phyloP scores from a whole-genome alignment of 2,888 invertebrate species.

The Drosophila anceps region DNA sequence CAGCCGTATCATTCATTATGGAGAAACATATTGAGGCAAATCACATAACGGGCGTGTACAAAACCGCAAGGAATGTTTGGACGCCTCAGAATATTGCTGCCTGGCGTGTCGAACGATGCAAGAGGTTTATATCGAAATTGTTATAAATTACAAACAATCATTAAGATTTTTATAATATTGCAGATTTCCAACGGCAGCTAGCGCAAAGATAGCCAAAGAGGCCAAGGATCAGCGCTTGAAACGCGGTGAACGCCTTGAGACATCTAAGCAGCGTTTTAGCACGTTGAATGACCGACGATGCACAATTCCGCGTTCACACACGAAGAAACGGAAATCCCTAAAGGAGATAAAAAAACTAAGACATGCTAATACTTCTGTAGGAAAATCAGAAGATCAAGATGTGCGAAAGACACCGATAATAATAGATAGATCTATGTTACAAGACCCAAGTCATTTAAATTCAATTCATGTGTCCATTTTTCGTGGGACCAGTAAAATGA shows the following conservation, averaged over 20 bases:
- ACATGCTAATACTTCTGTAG: neutral
- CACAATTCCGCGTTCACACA: conserved; percentile 34
- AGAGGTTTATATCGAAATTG: conserved; percentile 84
- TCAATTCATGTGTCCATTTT: conserved; percentile 58
- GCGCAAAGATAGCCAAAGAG: conserved; percentile 88
- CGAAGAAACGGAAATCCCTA: conserved; percentile 16
- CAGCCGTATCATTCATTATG: conserved; percentile 87
- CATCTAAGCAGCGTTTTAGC: conserved; percentile 84
- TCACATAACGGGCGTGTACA: conserved; percentile 93
- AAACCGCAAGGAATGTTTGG: conserved; percentile 90
- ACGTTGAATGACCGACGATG: conserved; percentile 84
- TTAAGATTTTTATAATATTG: neutral
- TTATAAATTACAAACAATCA: neutral
- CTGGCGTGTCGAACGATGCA: conserved; percentile 93
- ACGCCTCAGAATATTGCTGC: conserved; percentile 93
- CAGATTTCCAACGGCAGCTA: conserved; percentile 90
- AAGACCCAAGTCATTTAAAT: neutral
- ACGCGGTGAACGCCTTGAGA: conserved; percentile 91
- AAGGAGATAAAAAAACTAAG: conserved; percentile 13
- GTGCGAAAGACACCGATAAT: neutral
- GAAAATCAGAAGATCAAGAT: neutral
- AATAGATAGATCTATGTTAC: neutral
- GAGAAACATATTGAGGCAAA: conserved; percentile 93
- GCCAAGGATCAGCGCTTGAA: conserved; percentile 89
- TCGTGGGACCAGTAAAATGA: conserved; percentile 71